Conservation (phyloP, 2,888 invertebrate genomes). For the Alcis repandata region DNA sequence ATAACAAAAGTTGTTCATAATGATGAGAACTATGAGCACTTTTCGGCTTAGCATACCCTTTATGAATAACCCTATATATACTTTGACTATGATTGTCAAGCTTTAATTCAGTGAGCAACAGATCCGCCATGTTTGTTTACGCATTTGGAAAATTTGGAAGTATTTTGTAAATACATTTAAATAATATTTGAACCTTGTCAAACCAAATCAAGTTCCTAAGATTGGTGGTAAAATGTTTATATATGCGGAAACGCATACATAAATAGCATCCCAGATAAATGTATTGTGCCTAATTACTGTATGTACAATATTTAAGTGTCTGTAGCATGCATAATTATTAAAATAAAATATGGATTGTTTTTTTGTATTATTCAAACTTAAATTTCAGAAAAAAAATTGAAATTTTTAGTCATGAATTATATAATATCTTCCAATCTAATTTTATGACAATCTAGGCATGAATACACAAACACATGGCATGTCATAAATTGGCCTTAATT, state of each 20-base stretch:
- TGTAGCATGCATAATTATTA: neutral
- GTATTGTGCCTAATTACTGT: neutral
- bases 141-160: too few relatives aligned
- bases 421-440: neutral
- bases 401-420: too few relatives aligned
- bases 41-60: too few relatives aligned
- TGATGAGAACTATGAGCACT: too few relatives aligned
- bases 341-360: neutral
- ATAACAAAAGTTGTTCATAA: too few relatives aligned
- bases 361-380: neutral
- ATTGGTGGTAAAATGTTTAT: neutral
- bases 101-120: too few relatives aligned
- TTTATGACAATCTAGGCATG: slow-evolving; percentile 1
- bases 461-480: slow-evolving; percentile 1
- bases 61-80: too few relatives aligned
- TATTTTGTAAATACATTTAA: too few relatives aligned
- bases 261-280: neutral
- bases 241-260: neutral
- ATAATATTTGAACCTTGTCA: neutral
- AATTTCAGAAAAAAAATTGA: neutral
- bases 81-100: too few relatives aligned
- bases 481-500: slow-evolving; percentile 6
- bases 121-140: too few relatives aligned
- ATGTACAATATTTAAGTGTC: neutral
- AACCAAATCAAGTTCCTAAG: neutral